These are phyloP conservation scores for Pimephales promelas DNA, from an alignment of 2,113 vertebrate species.

Conservation along the genomic window DNA sequence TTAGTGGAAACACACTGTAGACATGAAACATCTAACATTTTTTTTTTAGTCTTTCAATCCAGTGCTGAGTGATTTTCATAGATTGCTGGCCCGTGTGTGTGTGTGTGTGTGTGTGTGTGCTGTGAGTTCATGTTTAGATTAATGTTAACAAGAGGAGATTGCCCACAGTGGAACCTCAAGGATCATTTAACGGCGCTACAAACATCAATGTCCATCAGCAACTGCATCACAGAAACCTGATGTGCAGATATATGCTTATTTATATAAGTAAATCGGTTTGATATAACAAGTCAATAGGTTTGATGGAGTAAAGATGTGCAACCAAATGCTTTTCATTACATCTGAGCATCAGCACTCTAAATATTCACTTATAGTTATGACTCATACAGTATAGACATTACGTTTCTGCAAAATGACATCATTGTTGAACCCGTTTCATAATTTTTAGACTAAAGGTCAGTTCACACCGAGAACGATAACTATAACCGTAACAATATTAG, in stretches of 20 bases:
- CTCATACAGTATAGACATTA: not conserved
- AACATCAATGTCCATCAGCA: conserved; percentile 11
- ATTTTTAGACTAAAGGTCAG: not conserved
- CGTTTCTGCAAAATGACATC: not conserved
- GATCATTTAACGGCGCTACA: conserved; percentile 18
- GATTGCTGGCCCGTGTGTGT: not conserved
- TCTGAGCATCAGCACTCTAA: not conserved
- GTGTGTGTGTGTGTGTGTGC: not conserved
- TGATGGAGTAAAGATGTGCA: conserved; percentile 21
- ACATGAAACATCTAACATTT: not conserved
- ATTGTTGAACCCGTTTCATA: not conserved
- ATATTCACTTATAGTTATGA: conserved; percentile 5
- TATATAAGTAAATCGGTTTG: conserved; percentile 6
- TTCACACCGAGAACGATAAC: not conserved
- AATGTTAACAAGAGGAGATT: conserved; percentile 35
- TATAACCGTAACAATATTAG: not conserved
- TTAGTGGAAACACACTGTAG: conserved; percentile 3
- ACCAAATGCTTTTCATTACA: not conserved
- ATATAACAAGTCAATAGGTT: conserved; percentile 7
- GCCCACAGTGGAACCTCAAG: conserved; percentile 19
- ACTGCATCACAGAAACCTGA: conserved; percentile 1
- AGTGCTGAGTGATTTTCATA: not conserved
- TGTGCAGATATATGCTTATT: not conserved
- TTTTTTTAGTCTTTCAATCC: not conserved
- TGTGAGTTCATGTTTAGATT: conserved; percentile 11